These are phyloP conservation scores for Fringilla coelebs DNA, from an alignment of 2,797 vertebrate genomes.

Conservation along the genomic window DNA sequence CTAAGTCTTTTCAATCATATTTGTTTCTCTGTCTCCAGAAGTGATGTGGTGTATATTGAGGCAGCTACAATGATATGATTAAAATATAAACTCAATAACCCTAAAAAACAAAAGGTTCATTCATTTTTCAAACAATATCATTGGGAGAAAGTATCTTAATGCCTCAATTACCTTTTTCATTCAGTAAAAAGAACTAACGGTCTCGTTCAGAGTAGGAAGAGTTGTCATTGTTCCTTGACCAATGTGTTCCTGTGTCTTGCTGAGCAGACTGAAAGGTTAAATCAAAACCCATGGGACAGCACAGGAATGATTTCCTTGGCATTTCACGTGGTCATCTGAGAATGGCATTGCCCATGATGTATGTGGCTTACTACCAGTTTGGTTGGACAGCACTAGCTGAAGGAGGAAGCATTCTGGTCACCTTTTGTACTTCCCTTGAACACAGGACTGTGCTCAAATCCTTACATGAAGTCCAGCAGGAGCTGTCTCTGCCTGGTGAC, in stretches of 20 bases:
- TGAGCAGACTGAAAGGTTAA: neutral
- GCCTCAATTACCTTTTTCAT: neutral
- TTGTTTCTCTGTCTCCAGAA: neutral
- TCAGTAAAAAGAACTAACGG: neutral
- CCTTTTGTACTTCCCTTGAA: neutral
- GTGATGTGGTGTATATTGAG: neutral
- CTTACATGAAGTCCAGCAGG: neutral
- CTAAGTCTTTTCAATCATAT: slow-evolving; percentile 38
- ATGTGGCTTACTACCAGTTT: neutral
- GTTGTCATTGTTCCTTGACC: neutral
- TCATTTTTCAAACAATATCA: neutral
- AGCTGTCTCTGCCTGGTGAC: neutral
- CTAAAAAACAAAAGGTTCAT: neutral
- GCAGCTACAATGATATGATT: neutral
- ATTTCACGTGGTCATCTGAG: neutral
- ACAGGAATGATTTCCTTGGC: neutral
- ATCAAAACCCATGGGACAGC: neutral
- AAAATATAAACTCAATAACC: slow-evolving; percentile 19
- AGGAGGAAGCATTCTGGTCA: neutral
- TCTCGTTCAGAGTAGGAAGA: neutral
- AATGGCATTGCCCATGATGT: neutral
- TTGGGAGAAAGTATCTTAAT: neutral
- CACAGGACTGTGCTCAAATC: neutral
- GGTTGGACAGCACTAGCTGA: neutral
- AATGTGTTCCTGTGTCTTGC: neutral